Conservation (phyloP, 2,113 vertebrate genomes). For the Cacatua alba region DNA sequence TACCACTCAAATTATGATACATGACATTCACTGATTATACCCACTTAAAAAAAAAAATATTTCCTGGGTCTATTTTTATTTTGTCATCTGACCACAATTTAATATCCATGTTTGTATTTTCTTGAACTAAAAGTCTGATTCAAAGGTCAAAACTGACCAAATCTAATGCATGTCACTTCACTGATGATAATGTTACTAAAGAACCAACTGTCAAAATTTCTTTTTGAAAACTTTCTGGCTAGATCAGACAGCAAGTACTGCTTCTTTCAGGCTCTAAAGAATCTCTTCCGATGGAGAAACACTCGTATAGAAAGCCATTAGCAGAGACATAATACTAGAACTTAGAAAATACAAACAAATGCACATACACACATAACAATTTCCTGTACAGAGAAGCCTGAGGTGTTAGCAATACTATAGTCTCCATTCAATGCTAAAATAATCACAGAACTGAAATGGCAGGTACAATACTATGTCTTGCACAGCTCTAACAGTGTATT, state of each 20-base stretch:
- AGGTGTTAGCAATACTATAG: neutral
- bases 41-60: neutral
- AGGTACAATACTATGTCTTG: neutral
- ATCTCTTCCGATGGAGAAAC: neutral
- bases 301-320: neutral
- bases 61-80: conserved; percentile 36
- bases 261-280: neutral
- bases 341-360: neutral
- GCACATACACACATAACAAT: rapidly evolving
- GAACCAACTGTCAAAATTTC: neutral
- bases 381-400: neutral
- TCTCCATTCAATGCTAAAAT: neutral
- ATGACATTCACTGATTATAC: conserved; percentile 42
- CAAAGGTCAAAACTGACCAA: neutral
- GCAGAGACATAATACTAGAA: neutral
- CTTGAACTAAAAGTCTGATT: neutral
- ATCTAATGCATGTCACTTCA: neutral
- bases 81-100: neutral
- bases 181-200: neutral
- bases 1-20: conserved; percentile 34
- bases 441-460: neutral
- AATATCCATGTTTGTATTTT: neutral
- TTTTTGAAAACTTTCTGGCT: neutral
- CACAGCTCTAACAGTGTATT: neutral
- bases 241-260: neutral